These are phyloP conservation scores for Barypeithes pellucidus DNA, from an alignment of 2,888 invertebrate species.

Conservation along the genomic window DNA sequence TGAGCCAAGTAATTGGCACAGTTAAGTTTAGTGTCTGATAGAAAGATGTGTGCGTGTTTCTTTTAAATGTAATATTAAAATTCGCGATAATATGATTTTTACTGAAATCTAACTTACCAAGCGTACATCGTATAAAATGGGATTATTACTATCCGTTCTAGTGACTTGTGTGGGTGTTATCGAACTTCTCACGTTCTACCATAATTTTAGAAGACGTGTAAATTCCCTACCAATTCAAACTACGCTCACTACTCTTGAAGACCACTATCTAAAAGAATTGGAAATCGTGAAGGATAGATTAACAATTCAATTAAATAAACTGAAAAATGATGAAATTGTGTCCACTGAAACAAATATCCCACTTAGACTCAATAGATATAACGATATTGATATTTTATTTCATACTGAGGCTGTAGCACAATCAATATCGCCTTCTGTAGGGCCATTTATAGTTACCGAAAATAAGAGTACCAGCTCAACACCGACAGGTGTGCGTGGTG, in stretches of 20 bases:
- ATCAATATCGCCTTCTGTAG: slow-evolving; percentile 57
- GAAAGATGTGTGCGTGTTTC: slow-evolving; percentile 26
- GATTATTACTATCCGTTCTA: slow-evolving; percentile 82
- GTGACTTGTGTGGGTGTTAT: slow-evolving; percentile 84
- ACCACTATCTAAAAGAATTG: slow-evolving; percentile 37
- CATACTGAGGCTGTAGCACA: slow-evolving; percentile 38
- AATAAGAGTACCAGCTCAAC: slow-evolving; percentile 43
- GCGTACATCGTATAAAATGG: slow-evolving; percentile 71
- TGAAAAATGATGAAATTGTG: slow-evolving; percentile 11
- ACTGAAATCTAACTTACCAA: slow-evolving; percentile 15
- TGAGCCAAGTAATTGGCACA: slow-evolving; percentile 52
- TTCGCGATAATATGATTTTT: slow-evolving; percentile 53
- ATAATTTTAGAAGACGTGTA: slow-evolving; percentile 32
- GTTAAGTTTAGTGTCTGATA: slow-evolving; percentile 43
- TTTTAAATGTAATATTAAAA: slow-evolving; percentile 39
- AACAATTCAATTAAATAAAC: slow-evolving; percentile 25
- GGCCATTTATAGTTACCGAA: slow-evolving; percentile 59
- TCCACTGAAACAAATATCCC: slow-evolving; percentile 43
- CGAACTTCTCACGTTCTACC: slow-evolving; percentile 74
- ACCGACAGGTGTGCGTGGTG: slow-evolving; percentile 57
- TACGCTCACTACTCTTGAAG: slow-evolving; percentile 15
- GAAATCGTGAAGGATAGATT: slow-evolving; percentile 37
- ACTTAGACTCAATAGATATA: slow-evolving; percentile 57
- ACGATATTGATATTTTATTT: slow-evolving; percentile 60
- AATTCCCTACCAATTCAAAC: slow-evolving; percentile 13